Evolutionary conservation across 2,888 invertebrate genomes (phyloP).

Genomic region (Nemotelus nigrinus): DNA sequence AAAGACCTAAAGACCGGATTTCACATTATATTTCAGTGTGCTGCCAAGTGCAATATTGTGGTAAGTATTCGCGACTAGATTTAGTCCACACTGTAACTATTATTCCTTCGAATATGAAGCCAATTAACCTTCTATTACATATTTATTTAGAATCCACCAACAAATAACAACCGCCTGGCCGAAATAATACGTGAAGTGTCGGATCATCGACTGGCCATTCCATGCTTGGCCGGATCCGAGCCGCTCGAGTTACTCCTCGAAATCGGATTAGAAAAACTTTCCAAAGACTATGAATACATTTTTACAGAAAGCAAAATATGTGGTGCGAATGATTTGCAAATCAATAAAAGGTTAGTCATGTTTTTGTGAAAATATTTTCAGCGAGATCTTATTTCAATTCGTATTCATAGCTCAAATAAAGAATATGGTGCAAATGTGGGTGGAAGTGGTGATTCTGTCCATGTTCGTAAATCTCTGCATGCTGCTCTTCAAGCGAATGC

Average conservation of each 20-base stretch:
- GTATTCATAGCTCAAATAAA: not conserved
- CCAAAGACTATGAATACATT: constrained; percentile 63
- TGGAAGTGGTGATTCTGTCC: constrained; percentile 45
- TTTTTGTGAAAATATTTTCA: not conserved
- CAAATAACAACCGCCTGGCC: constrained; percentile 62
- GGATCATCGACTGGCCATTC: constrained; percentile 63
- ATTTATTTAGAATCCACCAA: constrained; percentile 60
- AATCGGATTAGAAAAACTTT: constrained; percentile 63
- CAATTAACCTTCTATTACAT: not conserved
- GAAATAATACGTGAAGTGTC: constrained; percentile 63
- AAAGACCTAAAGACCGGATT: constrained; percentile 61
- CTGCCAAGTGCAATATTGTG: constrained; percentile 62
- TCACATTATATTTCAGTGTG: constrained; percentile 61
- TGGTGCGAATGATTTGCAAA: constrained; percentile 56
- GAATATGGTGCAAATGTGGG: not conserved
- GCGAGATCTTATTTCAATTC: not conserved
- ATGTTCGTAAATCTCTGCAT: constrained; percentile 61
- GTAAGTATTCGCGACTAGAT: constrained; percentile 53
- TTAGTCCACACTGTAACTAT: not conserved
- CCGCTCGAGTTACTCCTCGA: constrained; percentile 64
- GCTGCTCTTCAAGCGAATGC: constrained; percentile 57
- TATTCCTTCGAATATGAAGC: not conserved
- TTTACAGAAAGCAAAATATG: constrained; percentile 63
- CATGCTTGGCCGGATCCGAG: constrained; percentile 61
- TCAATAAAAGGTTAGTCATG: constrained; percentile 41